These are phyloP conservation scores for Drosophila monieri DNA, from an alignment of 2,888 invertebrate genomes.

Conservation along the genomic window DNA sequence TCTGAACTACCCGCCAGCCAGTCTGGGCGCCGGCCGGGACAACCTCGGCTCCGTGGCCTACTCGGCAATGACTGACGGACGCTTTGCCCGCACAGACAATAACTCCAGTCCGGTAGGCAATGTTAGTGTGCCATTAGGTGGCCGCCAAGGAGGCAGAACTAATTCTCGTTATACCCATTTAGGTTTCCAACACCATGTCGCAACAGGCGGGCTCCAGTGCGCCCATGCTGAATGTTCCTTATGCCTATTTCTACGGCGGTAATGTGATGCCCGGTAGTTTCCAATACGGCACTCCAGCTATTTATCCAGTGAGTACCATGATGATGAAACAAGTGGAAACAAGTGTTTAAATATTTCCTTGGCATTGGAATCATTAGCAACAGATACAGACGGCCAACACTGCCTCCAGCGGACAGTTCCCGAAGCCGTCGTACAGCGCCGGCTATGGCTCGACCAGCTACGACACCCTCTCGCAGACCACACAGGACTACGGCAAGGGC, in stretches of 20 bases:
- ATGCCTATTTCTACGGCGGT: slow-evolving; percentile 88
- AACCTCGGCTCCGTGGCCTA: slow-evolving; percentile 88
- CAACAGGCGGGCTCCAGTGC: slow-evolving; percentile 86
- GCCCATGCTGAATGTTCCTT: slow-evolving; percentile 84
- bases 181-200: slow-evolving; percentile 90
- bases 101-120: slow-evolving; percentile 89
- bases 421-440: slow-evolving; percentile 87
- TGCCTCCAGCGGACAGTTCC: slow-evolving; percentile 89
- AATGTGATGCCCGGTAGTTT: slow-evolving; percentile 89
- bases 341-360: background rate
- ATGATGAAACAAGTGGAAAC: background rate
- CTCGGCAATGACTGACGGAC: slow-evolving; percentile 88
- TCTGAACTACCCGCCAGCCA: slow-evolving; percentile 90
- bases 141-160: background rate
- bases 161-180: too few species aligned
- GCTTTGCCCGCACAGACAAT: slow-evolving; percentile 90
- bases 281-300: slow-evolving; percentile 88
- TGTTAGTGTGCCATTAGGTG: slow-evolving; percentile 65
- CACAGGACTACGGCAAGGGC: slow-evolving; percentile 84
- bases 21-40: slow-evolving; percentile 88
- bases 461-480: slow-evolving; percentile 85
- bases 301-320: slow-evolving; percentile 87
- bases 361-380: slow-evolving; percentile 77
- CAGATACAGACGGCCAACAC: slow-evolving; percentile 91
- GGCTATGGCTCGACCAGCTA: slow-evolving; percentile 88